Evolutionary conservation across 2,113 vertebrate genomes (phyloP).

Genomic region (Chloroceryle aenea): DNA sequence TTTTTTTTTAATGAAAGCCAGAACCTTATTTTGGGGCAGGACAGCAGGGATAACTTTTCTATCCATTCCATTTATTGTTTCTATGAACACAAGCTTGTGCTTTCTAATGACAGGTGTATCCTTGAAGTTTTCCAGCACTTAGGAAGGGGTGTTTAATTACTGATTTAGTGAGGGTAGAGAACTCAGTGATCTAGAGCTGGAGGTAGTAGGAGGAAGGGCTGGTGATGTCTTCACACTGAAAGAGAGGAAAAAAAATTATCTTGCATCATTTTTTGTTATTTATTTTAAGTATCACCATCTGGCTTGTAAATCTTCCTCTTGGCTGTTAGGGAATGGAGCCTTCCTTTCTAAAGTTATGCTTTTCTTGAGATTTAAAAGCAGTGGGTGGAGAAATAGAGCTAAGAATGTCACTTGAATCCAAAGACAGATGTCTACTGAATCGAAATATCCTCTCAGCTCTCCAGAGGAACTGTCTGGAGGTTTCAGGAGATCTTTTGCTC

Average conservation of each 20-base stretch:
- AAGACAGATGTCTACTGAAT: neutral
- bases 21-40: neutral
- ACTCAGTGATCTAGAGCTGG: neutral
- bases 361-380: neutral
- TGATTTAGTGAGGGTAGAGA: neutral
- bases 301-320: conserved; percentile 46
- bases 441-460: neutral
- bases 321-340: neutral
- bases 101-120: neutral
- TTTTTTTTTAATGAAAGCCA: neutral
- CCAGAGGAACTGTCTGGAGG: neutral
- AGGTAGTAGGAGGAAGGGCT: neutral
- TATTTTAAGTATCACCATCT: conserved; percentile 42
- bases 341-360: neutral
- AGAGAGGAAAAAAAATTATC: neutral
- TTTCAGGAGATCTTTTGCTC: neutral
- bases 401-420: neutral
- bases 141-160: neutral
- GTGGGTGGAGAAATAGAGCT: neutral
- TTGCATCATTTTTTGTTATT: neutral
- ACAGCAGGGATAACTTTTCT: neutral
- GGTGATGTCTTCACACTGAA: neutral
- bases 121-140: neutral
- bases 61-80: neutral
- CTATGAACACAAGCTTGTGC: neutral